Percentiles rank a stretch among this genome's conserved stretches.
These are phyloP conservation scores for Dynastes tityus DNA, from an alignment of 2,888 invertebrate genomes.

Conservation along the genomic window DNA sequence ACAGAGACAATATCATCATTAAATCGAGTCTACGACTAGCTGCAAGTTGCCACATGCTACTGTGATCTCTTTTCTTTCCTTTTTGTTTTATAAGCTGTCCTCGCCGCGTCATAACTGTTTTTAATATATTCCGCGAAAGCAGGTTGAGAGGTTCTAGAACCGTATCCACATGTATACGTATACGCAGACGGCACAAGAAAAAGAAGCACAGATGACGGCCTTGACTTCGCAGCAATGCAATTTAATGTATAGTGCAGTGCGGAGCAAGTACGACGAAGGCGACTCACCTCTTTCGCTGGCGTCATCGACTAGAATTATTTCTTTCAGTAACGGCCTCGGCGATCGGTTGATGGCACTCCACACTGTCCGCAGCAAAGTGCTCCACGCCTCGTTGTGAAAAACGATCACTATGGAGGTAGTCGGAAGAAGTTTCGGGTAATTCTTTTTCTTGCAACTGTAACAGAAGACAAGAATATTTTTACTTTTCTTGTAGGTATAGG, in stretches of 20 bases:
- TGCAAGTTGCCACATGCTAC: background rate
- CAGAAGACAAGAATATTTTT: too few species aligned
- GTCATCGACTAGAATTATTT: constrained; percentile 98
- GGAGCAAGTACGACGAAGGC: constrained; percentile 9
- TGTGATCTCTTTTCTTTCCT: background rate
- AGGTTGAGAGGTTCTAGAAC: background rate
- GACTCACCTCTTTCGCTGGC: constrained; percentile 91
- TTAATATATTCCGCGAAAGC: constrained; percentile 11
- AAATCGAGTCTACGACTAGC: background rate
- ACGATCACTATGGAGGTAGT: constrained; percentile 98
- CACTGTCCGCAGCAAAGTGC: constrained; percentile 94
- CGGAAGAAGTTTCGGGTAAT: constrained; percentile 85
- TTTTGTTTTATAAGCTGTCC: background rate
- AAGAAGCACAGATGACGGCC: constrained; percentile 14
- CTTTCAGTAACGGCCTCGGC: constrained; percentile 88
- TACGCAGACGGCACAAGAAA: background rate
- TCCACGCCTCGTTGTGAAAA: constrained; percentile 99
- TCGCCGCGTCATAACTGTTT: constrained; percentile 14
- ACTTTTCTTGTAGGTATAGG: background rate
- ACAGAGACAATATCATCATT: background rate
- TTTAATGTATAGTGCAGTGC: background rate
- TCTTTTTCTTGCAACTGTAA: constrained; percentile 84
- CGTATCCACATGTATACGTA: background rate
- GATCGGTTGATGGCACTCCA: constrained; percentile 98
- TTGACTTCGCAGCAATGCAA: constrained; percentile 18